Conservation (phyloP, 2,888 invertebrate genomes). For the Netelia virgata region DNA sequence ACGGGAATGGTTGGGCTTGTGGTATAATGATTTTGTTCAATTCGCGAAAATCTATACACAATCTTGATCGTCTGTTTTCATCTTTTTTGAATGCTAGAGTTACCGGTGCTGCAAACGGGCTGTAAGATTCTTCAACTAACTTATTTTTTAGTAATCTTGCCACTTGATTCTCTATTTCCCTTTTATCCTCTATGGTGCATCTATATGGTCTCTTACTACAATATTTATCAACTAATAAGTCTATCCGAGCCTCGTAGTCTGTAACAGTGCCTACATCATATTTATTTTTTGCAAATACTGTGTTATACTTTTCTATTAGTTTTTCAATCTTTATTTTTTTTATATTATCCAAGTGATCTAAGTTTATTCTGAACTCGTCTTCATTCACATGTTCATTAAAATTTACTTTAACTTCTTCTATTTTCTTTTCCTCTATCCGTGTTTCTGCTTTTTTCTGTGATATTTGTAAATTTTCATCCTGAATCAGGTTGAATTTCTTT, state of each 20-base stretch:
- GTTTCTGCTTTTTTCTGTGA: conserved; percentile 51
- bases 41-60: conserved; percentile 61
- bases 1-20: conserved; percentile 65
- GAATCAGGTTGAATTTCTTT: conserved; percentile 56
- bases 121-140: conserved; percentile 66
- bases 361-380: conserved; percentile 50
- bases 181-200: conserved; percentile 61
- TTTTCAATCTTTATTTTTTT: conserved; percentile 55
- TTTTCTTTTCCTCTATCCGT: conserved; percentile 42
- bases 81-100: conserved; percentile 67
- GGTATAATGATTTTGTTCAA: conserved; percentile 59
- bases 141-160: conserved; percentile 61
- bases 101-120: conserved; percentile 62
- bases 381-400: conserved; percentile 57
- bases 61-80: conserved; percentile 64
- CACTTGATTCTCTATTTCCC: conserved; percentile 64
- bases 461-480: conserved; percentile 65
- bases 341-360: conserved; percentile 48
- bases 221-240: conserved; percentile 60
- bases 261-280: conserved; percentile 61
- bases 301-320: conserved; percentile 62
- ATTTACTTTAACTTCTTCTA: conserved; percentile 54
- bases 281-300: conserved; percentile 63
- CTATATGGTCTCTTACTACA: conserved; percentile 59
- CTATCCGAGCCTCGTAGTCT: conserved; percentile 65